phyloP scores from a whole-genome alignment of 1,140 invertebrate genomes.

The Dinothrombium tinctorium region DNA sequence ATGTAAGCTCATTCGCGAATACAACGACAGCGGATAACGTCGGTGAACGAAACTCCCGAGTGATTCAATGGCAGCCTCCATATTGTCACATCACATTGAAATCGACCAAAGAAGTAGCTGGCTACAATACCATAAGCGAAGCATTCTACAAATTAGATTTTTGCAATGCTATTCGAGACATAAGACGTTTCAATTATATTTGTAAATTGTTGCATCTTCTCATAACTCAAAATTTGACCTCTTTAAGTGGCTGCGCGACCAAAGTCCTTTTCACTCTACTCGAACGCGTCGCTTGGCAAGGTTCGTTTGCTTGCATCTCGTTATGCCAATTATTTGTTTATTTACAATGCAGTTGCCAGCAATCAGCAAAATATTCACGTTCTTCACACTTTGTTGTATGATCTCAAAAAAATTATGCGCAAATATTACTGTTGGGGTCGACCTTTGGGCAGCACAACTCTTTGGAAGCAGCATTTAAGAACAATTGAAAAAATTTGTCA shows the following conservation, averaged over 20 bases:
- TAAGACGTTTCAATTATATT: constrained; percentile 83
- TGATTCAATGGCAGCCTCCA: constrained; percentile 40
- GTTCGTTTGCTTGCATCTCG: constrained; percentile 24
- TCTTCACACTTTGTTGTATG: constrained; percentile 44
- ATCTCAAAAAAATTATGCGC: constrained; percentile 39
- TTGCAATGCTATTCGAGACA: constrained; percentile 73
- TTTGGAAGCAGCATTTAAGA: constrained; percentile 66
- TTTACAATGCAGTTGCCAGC: constrained; percentile 35
- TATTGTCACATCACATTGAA: constrained; percentile 78
- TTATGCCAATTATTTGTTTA: constrained; percentile 9
- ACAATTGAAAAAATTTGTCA: constrained; percentile 56
- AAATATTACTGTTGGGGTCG: constrained; percentile 53
- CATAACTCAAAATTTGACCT: constrained; percentile 53
- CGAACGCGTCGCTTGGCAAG: constrained; percentile 73
- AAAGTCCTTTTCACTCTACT: constrained; percentile 75
- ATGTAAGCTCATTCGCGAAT: not conserved
- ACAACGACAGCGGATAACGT: too few relatives aligned
- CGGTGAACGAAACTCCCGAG: too few relatives aligned
- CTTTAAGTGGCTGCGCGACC: constrained; percentile 73
- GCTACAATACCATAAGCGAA: constrained; percentile 81
- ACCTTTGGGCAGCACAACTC: constrained; percentile 54
- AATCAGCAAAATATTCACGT: constrained; percentile 68
- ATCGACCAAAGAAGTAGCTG: constrained; percentile 69
- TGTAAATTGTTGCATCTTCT: constrained; percentile 70
- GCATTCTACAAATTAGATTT: constrained; percentile 82